A percentile compares a stretch with the other conserved stretches of the same genome.
Conservation (phyloP, 2,888 invertebrate genomes). For the Suillia variegata region DNA sequence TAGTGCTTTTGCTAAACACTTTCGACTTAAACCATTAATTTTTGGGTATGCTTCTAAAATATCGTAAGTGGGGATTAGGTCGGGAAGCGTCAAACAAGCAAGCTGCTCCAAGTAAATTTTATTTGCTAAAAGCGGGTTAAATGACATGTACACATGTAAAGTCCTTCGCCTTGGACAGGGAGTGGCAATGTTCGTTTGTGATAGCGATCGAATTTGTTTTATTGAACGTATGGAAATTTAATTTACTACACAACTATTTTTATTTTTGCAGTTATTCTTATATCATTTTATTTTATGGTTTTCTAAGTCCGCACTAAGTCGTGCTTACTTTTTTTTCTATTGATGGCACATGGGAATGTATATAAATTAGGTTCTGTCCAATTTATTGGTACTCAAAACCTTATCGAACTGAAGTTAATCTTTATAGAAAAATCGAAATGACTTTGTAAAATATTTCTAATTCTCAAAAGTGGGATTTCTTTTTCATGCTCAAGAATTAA, state of each 20-base stretch:
- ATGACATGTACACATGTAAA: slow-evolving; percentile 45
- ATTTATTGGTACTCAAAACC: no score
- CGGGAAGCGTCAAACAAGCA: slow-evolving; percentile 3
- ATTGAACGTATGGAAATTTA: slow-evolving; percentile 53
- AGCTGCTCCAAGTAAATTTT: slow-evolving; percentile 48
- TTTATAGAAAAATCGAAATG: no score
- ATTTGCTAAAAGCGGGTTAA: slow-evolving; percentile 57
- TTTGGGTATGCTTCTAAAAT: slow-evolving; percentile 39
- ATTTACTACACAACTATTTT: slow-evolving; percentile 24
- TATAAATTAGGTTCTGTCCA: no score
- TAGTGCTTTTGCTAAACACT: slow-evolving; percentile 50
- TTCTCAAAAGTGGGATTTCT: no score
- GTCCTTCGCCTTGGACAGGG: not conserved
- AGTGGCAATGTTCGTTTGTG: slow-evolving; percentile 23
- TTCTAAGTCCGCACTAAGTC: slow-evolving; percentile 36
- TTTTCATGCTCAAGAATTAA: no score
- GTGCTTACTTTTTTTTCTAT: no score
- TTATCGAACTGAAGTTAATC: no score
- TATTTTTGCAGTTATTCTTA: slow-evolving; percentile 16
- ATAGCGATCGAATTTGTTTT: slow-evolving; percentile 58
- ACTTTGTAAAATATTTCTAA: no score
- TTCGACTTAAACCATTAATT: slow-evolving; percentile 58
- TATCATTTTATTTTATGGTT: slow-evolving; percentile 36
- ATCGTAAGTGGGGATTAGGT: slow-evolving; percentile 23
- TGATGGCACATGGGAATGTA: no score